Conservation (phyloP, 1,140 invertebrate species). For the Drosophila sechellia region DNA sequence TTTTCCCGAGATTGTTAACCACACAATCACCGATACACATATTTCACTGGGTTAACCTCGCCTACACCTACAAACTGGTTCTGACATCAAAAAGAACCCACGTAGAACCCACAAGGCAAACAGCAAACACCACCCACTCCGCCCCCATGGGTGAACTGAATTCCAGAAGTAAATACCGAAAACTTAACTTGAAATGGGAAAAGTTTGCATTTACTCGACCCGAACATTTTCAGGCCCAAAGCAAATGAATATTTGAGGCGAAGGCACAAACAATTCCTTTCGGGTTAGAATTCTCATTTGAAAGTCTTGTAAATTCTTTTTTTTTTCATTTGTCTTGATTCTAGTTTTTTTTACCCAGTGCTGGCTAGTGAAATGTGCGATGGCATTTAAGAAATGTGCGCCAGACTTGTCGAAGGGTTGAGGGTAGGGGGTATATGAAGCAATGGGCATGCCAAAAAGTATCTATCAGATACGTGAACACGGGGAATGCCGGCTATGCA, state of each 20-base stretch:
- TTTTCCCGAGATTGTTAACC: conserved; percentile 5
- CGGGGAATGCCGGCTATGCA: conserved; percentile 71
- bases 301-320: conserved; percentile 42
- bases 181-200: conserved; percentile 48
- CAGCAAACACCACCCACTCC: conserved; percentile 10
- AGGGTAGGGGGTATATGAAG: not conserved
- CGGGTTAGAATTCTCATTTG: conserved; percentile 49
- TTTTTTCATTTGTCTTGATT: not conserved
- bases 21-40: not conserved
- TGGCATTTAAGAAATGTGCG: conserved; percentile 73
- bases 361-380: conserved; percentile 60
- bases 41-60: conserved; percentile 18
- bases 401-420: conserved; percentile 27
- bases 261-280: conserved; percentile 45
- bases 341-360: not conserved
- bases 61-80: conserved; percentile 30
- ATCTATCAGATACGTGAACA: conserved; percentile 56
- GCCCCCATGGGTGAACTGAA: conserved; percentile 23
- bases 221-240: conserved; percentile 26
- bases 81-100: conserved; percentile 24
- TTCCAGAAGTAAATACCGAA: conserved; percentile 49
- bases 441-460: conserved; percentile 62
- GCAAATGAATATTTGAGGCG: conserved; percentile 47
- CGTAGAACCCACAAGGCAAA: conserved; percentile 25
- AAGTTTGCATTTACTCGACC: conserved; percentile 42